Evolutionary conservation across 1,140 invertebrate species (phyloP).

Genomic region (Tetragonula clypearis): DNA sequence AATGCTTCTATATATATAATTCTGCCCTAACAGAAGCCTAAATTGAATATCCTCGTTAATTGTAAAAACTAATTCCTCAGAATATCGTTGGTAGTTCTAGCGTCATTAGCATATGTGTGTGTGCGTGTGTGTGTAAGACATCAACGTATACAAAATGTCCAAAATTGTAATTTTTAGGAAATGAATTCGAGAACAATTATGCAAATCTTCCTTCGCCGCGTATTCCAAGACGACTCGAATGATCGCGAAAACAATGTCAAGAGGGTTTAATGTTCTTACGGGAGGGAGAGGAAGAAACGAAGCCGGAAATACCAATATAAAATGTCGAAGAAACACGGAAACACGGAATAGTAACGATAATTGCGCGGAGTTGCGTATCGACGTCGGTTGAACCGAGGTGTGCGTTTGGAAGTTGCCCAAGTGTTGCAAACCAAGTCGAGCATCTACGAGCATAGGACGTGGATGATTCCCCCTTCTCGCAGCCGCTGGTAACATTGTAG

Average conservation of each 20-base stretch:
- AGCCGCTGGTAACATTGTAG: constrained; percentile 46
- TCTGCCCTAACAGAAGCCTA: too few relatives aligned
- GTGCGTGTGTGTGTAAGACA: too few relatives aligned
- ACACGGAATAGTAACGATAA: constrained; percentile 6
- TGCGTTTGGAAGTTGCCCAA: constrained; percentile 46
- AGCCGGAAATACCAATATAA: neutral
- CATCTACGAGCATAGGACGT: neutral
- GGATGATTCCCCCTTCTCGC: constrained; percentile 20
- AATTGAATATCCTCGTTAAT: too few relatives aligned
- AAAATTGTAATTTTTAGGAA: too few relatives aligned
- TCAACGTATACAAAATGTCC: too few relatives aligned
- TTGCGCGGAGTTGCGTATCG: neutral
- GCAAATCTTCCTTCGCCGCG: neutral
- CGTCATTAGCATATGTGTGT: too few relatives aligned
- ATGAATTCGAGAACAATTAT: too few relatives aligned
- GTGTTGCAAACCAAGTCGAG: constrained; percentile 41
- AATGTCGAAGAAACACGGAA: neutral
- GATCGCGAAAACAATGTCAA: neutral
- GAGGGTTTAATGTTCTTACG: neutral
- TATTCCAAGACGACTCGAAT: neutral
- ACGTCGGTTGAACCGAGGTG: neutral
- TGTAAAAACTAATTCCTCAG: too few relatives aligned
- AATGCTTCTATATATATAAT: too few relatives aligned
- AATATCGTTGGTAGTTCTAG: too few relatives aligned
- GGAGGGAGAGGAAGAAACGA: neutral